phyloP scores from a whole-genome alignment of 2,113 vertebrate species.

The Oreochromis niloticus region DNA sequence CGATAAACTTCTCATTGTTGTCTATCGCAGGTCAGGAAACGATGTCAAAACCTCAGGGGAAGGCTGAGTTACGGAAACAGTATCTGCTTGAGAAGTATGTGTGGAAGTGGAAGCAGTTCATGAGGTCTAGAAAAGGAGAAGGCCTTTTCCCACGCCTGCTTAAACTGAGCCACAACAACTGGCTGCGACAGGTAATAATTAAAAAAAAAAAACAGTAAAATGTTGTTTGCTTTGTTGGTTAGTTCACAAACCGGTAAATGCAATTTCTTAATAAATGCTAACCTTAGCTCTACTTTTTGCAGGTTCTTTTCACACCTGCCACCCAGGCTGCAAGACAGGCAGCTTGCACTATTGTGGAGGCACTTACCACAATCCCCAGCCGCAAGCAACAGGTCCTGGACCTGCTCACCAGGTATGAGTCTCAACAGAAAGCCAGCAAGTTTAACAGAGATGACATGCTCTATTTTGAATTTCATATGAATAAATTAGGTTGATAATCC shows the following conservation, averaged over 20 bases:
- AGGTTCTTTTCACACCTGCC: slow-evolving; percentile 98
- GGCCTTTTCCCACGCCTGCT: slow-evolving; percentile 82
- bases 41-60: slow-evolving; percentile 82
- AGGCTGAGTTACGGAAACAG: slow-evolving; percentile 83
- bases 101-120: slow-evolving; percentile 98
- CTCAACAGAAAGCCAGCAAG: background rate
- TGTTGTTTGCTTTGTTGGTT: background rate
- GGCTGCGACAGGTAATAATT: slow-evolving; percentile 86
- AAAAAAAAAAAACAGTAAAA: background rate
- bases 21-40: slow-evolving; percentile 72
- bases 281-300: background rate
- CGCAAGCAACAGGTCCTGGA: slow-evolving; percentile 96
- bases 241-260: background rate
- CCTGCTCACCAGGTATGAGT: slow-evolving; percentile 89
- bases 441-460: background rate
- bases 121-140: slow-evolving; percentile 82
- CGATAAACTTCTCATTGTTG: background rate
- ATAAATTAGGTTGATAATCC: background rate
- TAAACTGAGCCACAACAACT: slow-evolving; percentile 97
- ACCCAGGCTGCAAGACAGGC: slow-evolving; percentile 96
- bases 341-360: slow-evolving; percentile 96
- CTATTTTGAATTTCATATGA: background rate
- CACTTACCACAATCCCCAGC: slow-evolving; percentile 91
- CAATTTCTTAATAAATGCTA: background rate
- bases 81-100: slow-evolving; percentile 93